These are phyloP conservation scores for Amphiprion percula DNA, from an alignment of 2,113 vertebrate species.

Conservation along the genomic window DNA sequence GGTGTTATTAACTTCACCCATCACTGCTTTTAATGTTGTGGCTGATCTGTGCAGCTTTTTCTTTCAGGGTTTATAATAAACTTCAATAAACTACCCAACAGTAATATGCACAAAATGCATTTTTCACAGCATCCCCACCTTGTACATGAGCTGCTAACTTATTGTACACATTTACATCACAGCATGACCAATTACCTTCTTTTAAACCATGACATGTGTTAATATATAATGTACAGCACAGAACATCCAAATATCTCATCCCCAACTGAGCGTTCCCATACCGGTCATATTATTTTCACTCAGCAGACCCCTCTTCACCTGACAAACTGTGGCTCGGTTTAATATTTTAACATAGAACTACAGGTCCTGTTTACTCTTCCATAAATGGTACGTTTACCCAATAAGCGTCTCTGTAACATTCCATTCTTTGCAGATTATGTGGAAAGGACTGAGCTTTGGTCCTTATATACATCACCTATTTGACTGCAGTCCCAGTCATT, in stretches of 20 bases:
- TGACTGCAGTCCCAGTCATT: too few species aligned
- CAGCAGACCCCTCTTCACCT: background rate
- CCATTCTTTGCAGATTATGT: background rate
- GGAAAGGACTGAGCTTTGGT: too few species aligned
- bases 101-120: too few species aligned
- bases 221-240: background rate
- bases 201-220: background rate
- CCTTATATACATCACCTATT: too few species aligned
- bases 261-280: background rate
- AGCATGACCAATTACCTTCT: background rate
- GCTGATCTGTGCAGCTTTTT: too few species aligned
- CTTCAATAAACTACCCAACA: too few species aligned
- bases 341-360: conserved; percentile 19
- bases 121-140: too few species aligned
- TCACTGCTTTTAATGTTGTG: too few species aligned
- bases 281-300: background rate
- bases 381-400: background rate
- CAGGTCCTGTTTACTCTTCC: background rate
- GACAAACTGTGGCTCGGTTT: background rate
- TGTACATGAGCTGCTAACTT: too few species aligned
- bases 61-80: too few species aligned
- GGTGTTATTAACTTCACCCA: too few species aligned
- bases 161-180: too few species aligned
- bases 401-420: background rate
- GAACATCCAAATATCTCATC: background rate